A percentile compares a stretch with the other conserved stretches of the same genome.
phyloP scores from a whole-genome alignment of 2,888 invertebrate species.

The Drosophila helvetica region DNA sequence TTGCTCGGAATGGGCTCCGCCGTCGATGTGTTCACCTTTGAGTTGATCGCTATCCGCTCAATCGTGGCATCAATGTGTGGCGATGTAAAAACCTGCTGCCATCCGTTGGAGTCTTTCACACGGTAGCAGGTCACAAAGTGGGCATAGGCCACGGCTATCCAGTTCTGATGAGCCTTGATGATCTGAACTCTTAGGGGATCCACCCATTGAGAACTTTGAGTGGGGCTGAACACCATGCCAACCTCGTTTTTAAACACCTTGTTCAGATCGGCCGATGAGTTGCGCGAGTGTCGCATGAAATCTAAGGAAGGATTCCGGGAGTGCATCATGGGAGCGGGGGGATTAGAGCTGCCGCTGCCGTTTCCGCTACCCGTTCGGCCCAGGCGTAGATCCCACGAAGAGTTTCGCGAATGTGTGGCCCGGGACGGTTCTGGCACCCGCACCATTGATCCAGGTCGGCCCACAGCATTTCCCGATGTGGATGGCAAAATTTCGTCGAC shows the following conservation, averaged over 20 bases:
- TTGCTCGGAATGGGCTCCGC: constrained; percentile 87
- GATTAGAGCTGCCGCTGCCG: constrained; percentile 40
- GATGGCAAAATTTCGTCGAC: constrained; percentile 59
- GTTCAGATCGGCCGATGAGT: constrained; percentile 90
- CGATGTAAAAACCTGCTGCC: constrained; percentile 97
- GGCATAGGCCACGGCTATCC: constrained; percentile 98
- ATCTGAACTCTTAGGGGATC: constrained; percentile 95
- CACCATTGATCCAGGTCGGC: constrained; percentile 83
- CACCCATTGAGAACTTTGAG: constrained; percentile 86
- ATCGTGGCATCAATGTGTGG: constrained; percentile 94
- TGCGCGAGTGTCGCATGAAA: constrained; percentile 88
- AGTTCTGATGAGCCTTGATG: constrained; percentile 98
- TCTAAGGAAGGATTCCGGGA: constrained; percentile 94
- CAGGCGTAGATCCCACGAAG: constrained; percentile 90
- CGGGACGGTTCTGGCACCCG: constrained; percentile 82
- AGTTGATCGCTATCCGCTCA: constrained; percentile 95
- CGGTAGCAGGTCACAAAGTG: constrained; percentile 97
- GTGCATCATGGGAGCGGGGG: constrained; percentile 84
- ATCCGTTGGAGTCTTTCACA: constrained; percentile 97
- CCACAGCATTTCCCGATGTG: constrained; percentile 51
- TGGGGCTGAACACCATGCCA: constrained; percentile 88
- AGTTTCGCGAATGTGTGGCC: constrained; percentile 89
- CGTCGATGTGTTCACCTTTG: constrained; percentile 85
- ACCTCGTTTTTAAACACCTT: constrained; percentile 89
- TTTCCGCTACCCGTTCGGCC: constrained; percentile 64